Evolutionary conservation across 2,888 invertebrate species (phyloP), one percentile per base, ranked within the genome.

Genomic region (Corbicula japonica): DNA sequence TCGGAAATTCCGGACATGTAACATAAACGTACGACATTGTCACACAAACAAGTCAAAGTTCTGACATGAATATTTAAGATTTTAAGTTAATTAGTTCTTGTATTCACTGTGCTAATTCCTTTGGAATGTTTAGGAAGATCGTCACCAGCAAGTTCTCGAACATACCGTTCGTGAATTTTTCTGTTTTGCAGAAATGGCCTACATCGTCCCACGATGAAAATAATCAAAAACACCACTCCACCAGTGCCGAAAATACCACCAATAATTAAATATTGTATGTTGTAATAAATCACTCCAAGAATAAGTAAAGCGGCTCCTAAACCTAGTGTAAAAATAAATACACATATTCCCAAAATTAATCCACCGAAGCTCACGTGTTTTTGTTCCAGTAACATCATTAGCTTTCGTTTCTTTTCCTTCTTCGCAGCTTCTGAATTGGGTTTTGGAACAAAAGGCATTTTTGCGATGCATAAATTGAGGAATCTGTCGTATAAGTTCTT

Each of bases 101-200:
- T 4, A 21, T 23, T 8, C 6, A 21, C 23, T 23, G 21, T 21
- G 26, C 38, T n/a, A 12, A 23, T 32, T 21, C 56, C 12, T 44
- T 30, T 15, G n/a, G n/a, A 21, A 30, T 46, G 38, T 18, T 18
- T 62, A 1, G 54, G 12, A 30, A 35, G 18, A 12, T 65, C 60
- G 15, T 58, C 50, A 12, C 35, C 50, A 8, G 58, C 56, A 0
- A 50, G 50, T 34, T 73, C 58, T 73, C 48, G 48, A 2, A 21
- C 63, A 46, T 65, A 56, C 50, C 58, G 58, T 12, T 56, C 73
- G 52, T 66, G 66, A 21, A 73, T 73, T 35, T 73, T 56, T 38
- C 73, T 34, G 38, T 73, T 73, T 56, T 60, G 48, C 35, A 73
- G 28, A 65, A 38, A 73, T n/a, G 73, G 73, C 38, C 41, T 48